These are phyloP conservation scores for Nibea coibor DNA, from an alignment of 2,113 vertebrate genomes.

Conservation along the genomic window DNA sequence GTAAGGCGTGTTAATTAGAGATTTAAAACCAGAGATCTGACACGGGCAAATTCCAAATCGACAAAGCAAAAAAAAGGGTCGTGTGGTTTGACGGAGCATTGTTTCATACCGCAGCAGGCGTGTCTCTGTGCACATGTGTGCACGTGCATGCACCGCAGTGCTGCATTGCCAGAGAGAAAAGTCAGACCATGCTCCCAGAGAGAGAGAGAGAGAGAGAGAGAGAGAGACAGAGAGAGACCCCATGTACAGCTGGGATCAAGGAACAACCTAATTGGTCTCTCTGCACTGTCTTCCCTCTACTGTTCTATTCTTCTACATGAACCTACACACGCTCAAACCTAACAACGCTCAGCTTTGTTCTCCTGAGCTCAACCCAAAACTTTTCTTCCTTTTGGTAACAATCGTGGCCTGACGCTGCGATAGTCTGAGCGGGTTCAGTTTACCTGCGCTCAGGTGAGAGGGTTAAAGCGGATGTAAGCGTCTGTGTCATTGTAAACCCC, in stretches of 20 bases:
- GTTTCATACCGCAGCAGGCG: slow-evolving; percentile 24
- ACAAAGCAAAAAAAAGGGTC: not conserved
- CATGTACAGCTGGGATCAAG: slow-evolving; percentile 38
- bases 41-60: no score
- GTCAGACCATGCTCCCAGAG: slow-evolving; percentile 29
- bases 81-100: slow-evolving; percentile 17
- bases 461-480: slow-evolving; percentile 3
- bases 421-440: not conserved
- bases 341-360: not conserved
- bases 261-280: slow-evolving; percentile 70
- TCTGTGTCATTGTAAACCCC: slow-evolving; percentile 53
- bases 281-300: slow-evolving; percentile 37
- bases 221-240: slow-evolving; percentile 14
- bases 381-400: not conserved
- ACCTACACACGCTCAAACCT: not conserved
- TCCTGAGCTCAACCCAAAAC: slow-evolving; percentile 2
- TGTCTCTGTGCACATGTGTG: not conserved
- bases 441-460: slow-evolving; percentile 27
- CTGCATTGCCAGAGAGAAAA: slow-evolving; percentile 36
- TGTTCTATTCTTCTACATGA: slow-evolving; percentile 8
- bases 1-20: no score
- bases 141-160: slow-evolving; percentile 23
- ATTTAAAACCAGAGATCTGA: no score
- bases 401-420: not conserved
- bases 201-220: slow-evolving; percentile 7